A percentile compares a stretch with the other conserved stretches of the same genome.
These are phyloP conservation scores for Marronus borbonicus DNA, from an alignment of 2,888 invertebrate species.

Conservation along the genomic window DNA sequence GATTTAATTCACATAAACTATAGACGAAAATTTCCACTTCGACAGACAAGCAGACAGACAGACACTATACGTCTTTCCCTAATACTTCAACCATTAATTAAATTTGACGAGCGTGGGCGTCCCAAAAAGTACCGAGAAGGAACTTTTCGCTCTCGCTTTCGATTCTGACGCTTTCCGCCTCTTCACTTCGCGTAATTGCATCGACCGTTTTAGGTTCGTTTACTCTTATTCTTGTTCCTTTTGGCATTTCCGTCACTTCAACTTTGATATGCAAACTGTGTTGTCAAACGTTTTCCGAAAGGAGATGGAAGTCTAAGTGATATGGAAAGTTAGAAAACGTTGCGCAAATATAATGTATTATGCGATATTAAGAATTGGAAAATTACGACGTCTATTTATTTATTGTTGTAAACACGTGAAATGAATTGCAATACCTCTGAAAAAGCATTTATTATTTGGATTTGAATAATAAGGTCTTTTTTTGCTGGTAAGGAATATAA, in stretches of 20 bases:
- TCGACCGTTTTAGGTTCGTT: constrained; percentile 31
- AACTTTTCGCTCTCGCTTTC: constrained; percentile 10
- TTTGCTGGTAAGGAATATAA: too few species aligned
- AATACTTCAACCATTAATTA: constrained; percentile 43
- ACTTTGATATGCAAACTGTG: background rate
- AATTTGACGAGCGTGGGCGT: constrained; percentile 45
- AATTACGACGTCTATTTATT: too few species aligned
- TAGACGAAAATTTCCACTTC: background rate
- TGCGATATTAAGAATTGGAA: too few species aligned
- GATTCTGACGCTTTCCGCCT: background rate
- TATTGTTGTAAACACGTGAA: too few species aligned
- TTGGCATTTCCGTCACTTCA: background rate
- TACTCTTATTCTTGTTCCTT: constrained; percentile 8
- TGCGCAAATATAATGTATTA: too few species aligned
- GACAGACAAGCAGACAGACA: constrained; percentile 4
- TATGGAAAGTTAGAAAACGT: background rate
- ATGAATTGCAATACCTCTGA: too few species aligned
- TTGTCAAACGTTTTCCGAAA: constrained; percentile 5
- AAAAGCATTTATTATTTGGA: too few species aligned
- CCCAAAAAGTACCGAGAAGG: constrained; percentile 20
- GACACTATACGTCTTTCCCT: constrained; percentile 2
- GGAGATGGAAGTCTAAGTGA: background rate
- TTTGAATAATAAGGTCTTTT: too few species aligned
- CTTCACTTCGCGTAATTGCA: constrained; percentile 40
- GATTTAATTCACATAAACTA: constrained; percentile 8